Base-by-base conservation (phyloP, 2,113 vertebrate species). In the Leuciscus idus region DNA sequence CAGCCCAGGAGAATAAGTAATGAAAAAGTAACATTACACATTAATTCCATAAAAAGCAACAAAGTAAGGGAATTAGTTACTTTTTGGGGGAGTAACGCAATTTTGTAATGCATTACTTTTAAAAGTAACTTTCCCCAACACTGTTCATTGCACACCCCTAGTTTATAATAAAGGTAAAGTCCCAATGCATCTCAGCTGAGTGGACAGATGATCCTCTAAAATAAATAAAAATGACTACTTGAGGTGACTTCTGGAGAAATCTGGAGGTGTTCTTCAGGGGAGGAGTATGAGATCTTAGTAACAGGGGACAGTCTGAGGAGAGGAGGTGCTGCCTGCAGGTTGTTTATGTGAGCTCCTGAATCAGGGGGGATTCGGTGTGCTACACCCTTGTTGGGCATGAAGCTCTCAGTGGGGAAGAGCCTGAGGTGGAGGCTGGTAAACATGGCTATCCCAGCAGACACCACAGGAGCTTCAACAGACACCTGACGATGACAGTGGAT, bases 381-480 rank as follows among this genome's bases (percentile, higher is more conserved):
- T 97, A 95, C 94, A 97, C 96, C 92, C 95, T 93, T 81, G 96
- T 95, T 96, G 96, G 96, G 62, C 95, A 95, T 61, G 95, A 95
- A 94, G 96, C 95, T 94, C 96, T 96, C 95, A 96, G 92, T 94
- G 96, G 85, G 97, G 91, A 97, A 97, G 91, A 96, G 96, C 95
- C 97, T 94, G 92, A 95, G 96, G 95, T 96, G 96, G 92, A 97
- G 95, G 88, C 96, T 97, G 87, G 97, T 98, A 96, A 99, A 98
- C 97, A 99, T 96, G 88, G 96, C 95, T 93, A 96, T 91, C 96
- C 95, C 93, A 92, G 70, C 61, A 95, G 96, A 93, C 94, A 95
- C 87, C 89, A 92, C 79, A 95, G 89, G 91, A 95, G 89, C 92
- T 96, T 94, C 91, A 62, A 57, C 28, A 50, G 50, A 62, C 72